Evolutionary conservation across 92 coral and sea anemone species (phyloP).

Genomic region (Actinostola sp.): DNA sequence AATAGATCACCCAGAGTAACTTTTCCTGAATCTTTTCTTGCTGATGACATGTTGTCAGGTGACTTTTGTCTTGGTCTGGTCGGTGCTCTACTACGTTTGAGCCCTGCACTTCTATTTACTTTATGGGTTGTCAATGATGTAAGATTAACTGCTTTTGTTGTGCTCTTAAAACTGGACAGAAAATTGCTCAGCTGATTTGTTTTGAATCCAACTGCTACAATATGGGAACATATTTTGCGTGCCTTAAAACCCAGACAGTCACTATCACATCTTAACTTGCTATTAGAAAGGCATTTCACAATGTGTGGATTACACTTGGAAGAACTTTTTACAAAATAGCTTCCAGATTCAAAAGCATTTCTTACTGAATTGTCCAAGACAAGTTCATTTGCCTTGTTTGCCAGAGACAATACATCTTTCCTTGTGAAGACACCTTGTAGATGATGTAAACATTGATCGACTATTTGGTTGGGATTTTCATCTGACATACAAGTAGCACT

Average conservation of each 20-base stretch:
- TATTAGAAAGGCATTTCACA: slow-evolving; percentile 19
- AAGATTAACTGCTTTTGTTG: slow-evolving; percentile 19
- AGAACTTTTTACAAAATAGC: slow-evolving; percentile 35
- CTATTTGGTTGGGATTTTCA: not conserved
- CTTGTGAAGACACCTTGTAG: slow-evolving; percentile 18
- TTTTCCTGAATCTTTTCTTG: not conserved
- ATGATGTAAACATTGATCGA: not conserved
- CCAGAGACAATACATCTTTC: slow-evolving; percentile 21
- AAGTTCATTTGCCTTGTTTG: slow-evolving; percentile 30
- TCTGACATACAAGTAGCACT: not conserved
- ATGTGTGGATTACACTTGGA: slow-evolving; percentile 7
- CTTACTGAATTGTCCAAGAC: slow-evolving; percentile 29
- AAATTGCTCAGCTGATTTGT: slow-evolving; percentile 11
- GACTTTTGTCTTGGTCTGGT: slow-evolving; percentile 20
- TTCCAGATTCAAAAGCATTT: slow-evolving; percentile 27
- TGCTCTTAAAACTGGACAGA: slow-evolving; percentile 22
- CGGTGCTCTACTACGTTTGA: slow-evolving; percentile 21
- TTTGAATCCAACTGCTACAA: slow-evolving; percentile 35
- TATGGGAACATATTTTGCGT: slow-evolving; percentile 41
- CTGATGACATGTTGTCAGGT: slow-evolving; percentile 33
- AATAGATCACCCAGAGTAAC: slow-evolving; percentile 4
- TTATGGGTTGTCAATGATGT: slow-evolving; percentile 28
- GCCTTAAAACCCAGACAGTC: slow-evolving; percentile 45
- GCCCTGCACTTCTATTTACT: slow-evolving; percentile 40
- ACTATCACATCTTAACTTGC: slow-evolving; percentile 38